Evolutionary conservation across 2,797 vertebrate genomes (phyloP), one percentile per base, ranked within the genome.

Genomic region (Nasua narica): DNA sequence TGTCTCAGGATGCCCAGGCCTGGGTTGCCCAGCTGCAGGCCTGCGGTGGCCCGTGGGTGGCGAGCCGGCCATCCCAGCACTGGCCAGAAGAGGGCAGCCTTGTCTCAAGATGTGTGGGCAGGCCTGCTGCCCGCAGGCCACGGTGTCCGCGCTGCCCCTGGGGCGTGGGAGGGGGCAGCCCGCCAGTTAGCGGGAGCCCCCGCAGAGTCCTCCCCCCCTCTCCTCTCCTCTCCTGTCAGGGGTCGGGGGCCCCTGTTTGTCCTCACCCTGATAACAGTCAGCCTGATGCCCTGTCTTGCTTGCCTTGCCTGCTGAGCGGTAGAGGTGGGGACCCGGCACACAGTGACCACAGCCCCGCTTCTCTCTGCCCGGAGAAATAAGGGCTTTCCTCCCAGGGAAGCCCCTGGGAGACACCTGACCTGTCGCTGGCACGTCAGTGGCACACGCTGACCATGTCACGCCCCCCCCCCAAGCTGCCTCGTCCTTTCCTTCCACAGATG

Each of bases 61-160:
- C 0, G 11, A 72, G 48, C 86, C 0, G 1, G 58, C 13, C 77
- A 46, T 97, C 89, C 92, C 81, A 77, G 72, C 32, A 14, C 96
- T 97, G 96, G 90, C 98, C 99, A 98, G 98, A 72, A 79, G 99
- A 98, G 98, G 98, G 98, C 98, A 98, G 97, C 95, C 83, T 99
- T 98, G 98, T 84, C 94, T 97, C 96, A 93, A 86, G 74, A 89
- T 74, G 0, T 12, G n/a, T 8, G 11, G 72, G 23, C 37, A 0
- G 56, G 60, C 74, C 76, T 87, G 25, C 4, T 40, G 52, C 46
- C 74, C 3, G 13, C 83, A 1, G 48, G 29, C 58, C 0, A 27
- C 2, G 2, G 16, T 35, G 60, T 25, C 32, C 10, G 56, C 46
- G 79, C 21, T 67, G 40, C 14, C 56, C n/a, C 52, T 7, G 40